Evolutionary conservation across 2,113 vertebrate genomes (phyloP).

Genomic region (Datnioides undecimradiatus): DNA sequence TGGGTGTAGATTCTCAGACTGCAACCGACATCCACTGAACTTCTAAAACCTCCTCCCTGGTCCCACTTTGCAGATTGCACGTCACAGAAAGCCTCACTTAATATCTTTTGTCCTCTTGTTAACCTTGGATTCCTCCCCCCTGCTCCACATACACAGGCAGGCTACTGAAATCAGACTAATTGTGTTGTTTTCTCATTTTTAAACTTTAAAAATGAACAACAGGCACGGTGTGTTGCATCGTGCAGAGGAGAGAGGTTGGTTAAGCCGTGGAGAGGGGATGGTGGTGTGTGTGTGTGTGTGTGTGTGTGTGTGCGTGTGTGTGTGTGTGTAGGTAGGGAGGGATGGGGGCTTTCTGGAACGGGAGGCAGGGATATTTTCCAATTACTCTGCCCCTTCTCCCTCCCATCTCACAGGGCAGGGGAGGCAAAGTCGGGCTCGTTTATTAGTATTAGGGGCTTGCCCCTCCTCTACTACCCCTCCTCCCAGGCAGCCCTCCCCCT

Average conservation of each 20-base stretch:
- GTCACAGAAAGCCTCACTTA: slow-evolving; percentile 14
- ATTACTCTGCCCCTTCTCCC: slow-evolving; percentile 75
- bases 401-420: slow-evolving; percentile 69
- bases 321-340: background rate
- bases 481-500: slow-evolving; percentile 25
- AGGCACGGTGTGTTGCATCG: slow-evolving; percentile 52
- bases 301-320: background rate
- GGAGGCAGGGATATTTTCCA: slow-evolving; percentile 81
- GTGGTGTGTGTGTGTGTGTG: background rate
- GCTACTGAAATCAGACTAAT: slow-evolving; percentile 29
- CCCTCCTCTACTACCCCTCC: slow-evolving; percentile 53
- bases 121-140: slow-evolving; percentile 1
- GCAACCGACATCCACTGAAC: slow-evolving; percentile 1
- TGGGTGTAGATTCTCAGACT: background rate
- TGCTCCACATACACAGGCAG: background rate
- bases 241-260: slow-evolving; percentile 6
- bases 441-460: slow-evolving; percentile 77
- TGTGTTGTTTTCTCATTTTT: slow-evolving; percentile 20
- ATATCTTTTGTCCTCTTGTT: slow-evolving; percentile 41
- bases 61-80: slow-evolving; percentile 41
- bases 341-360: slow-evolving; percentile 56
- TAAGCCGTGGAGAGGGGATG: slow-evolving; percentile 1
- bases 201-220: background rate
- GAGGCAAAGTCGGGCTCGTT: slow-evolving; percentile 75
- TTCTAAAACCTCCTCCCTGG: background rate